A percentile compares a stretch with the other conserved stretches of the same genome.
These are phyloP conservation scores for Mastomys natalensis DNA, from an alignment of 2,113 vertebrate genomes.

Conservation along the genomic window DNA sequence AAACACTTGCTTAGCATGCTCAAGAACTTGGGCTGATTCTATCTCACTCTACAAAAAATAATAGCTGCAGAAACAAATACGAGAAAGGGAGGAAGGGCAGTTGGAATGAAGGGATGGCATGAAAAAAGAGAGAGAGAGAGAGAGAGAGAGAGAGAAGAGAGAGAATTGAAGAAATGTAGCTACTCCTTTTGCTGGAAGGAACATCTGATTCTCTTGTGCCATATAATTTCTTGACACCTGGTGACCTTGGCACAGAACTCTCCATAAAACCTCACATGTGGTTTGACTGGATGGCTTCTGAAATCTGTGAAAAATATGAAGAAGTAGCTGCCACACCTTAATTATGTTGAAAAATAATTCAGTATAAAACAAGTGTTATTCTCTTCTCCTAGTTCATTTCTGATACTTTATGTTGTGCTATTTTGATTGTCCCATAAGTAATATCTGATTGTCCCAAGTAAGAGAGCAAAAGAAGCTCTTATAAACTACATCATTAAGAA, in stretches of 20 bases:
- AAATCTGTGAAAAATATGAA: neutral
- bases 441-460: neutral
- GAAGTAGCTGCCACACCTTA: neutral
- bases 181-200: rapidly evolving
- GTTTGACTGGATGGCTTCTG: neutral
- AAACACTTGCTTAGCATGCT: neutral
- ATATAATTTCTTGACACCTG: neutral
- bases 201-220: neutral
- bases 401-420: neutral
- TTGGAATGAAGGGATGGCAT: neutral
- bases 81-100: rapidly evolving
- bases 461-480: neutral
- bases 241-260: no score
- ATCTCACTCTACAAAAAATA: neutral
- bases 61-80: neutral
- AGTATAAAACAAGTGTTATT: neutral
- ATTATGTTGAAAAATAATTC: neutral
- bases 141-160: no score
- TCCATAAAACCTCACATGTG: neutral
- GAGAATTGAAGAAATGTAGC: no score
- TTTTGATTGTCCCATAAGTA: neutral
- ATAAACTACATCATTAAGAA: neutral
- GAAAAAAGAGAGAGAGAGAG: rapidly evolving
- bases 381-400: neutral
- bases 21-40: neutral